Base-by-base conservation (phyloP, 92 coral and sea anemone genomes). In the Parazoanthus darwini region DNA sequence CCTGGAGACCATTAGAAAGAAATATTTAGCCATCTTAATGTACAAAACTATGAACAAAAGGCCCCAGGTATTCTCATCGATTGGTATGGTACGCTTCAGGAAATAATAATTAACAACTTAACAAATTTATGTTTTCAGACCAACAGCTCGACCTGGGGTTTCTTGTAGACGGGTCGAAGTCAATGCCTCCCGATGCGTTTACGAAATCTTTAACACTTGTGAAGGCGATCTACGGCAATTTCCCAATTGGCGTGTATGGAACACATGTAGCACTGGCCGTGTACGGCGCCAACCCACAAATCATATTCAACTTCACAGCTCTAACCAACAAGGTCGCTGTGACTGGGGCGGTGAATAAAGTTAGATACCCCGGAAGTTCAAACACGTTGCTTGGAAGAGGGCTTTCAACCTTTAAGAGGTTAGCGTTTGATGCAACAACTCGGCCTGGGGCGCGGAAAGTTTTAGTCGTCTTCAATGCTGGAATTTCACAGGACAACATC, bases 391-490 rank as follows among this genome's bases (percentile, higher is more conserved):
- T 96, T 51, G 98, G 98, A 6, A 90, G 89, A 26, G 98, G 95
- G 26, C 86, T 96, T 23, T 39, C 25, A 5, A 36, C 86, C 16
- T 89, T 90, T 26, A 96, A 92, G 83, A 18, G 73, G 15, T 88
- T 54, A 9, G 78, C 94, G 14, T 96, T 93, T 79, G 98, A 92
- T 25, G 88, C 88, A 43, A 96, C 96, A 36, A 94, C 98, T 6
- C 92, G 98, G 5, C 96, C 95, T 29, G 98, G 94, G 22, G 95
- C 95, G 70, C 93, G 92, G 33, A 91, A 96, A 63, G 93, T 94
- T 76, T 87, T 96, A 46, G 93, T 96, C 11, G 80, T 96, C 56
- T 35, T 96, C 72, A 88, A 86, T 16, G 94, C 94, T 7, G 98
- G 96, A 16, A 59, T 48, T 33, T 86, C 94, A 8, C 72, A 91